phyloP scores from a whole-genome alignment of 2,888 invertebrate genomes.

The Lottia scabra region DNA sequence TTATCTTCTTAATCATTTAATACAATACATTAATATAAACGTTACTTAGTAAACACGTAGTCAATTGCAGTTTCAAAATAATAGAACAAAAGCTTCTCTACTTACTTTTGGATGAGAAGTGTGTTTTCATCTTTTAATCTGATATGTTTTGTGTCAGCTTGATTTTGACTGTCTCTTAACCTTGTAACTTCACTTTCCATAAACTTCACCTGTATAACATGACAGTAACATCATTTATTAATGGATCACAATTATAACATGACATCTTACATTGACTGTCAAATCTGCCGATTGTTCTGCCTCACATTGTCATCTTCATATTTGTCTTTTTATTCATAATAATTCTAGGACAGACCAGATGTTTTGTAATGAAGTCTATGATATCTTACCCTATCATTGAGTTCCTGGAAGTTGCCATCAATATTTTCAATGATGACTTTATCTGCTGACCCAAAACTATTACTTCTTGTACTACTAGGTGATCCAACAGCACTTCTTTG shows the following conservation, averaged over 20 bases:
- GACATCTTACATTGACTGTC: background rate
- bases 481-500: slow-evolving; percentile 34
- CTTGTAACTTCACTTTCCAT: slow-evolving; percentile 93
- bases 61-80: no score
- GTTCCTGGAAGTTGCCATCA: slow-evolving; percentile 68
- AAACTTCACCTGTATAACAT: slow-evolving; percentile 81
- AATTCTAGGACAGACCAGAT: no score
- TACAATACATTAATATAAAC: no score
- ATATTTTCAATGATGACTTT: slow-evolving; percentile 94
- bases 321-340: no score
- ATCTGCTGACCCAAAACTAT: slow-evolving; percentile 38
- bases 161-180: slow-evolving; percentile 87
- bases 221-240: no score
- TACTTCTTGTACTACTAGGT: slow-evolving; percentile 35
- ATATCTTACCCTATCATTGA: slow-evolving; percentile 86
- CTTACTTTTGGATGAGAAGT: slow-evolving; percentile 79
- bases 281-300: no score
- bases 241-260: background rate
- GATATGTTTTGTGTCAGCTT: slow-evolving; percentile 85
- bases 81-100: slow-evolving; percentile 61
- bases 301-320: no score
- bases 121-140: slow-evolving; percentile 94
- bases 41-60: no score
- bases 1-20: no score
- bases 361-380: background rate